A percentile compares a stretch with the other conserved stretches of the same genome.
phyloP scores from a whole-genome alignment of 2,888 invertebrate species.

The Volucella inanis region DNA sequence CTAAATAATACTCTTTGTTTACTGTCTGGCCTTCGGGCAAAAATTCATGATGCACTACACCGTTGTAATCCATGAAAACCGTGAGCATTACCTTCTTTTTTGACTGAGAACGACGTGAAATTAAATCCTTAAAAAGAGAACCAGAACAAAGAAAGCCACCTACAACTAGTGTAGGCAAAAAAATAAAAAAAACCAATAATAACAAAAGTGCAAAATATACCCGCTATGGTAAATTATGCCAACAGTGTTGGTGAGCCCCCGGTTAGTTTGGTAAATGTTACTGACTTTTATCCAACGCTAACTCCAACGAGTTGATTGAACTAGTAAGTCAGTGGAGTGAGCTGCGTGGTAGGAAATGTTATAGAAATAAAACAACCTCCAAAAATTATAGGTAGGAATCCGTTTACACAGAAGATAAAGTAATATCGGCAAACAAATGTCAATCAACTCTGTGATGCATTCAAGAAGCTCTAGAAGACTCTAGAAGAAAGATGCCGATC shows the following conservation, averaged over 20 bases:
- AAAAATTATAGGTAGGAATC: constrained; percentile 36
- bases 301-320: constrained; percentile 16
- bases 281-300: constrained; percentile 21
- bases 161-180: constrained; percentile 15
- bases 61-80: no score
- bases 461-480: constrained; percentile 34
- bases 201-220: constrained; percentile 10
- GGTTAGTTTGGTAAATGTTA: constrained; percentile 11
- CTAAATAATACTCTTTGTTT: no score
- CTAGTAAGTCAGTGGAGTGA: constrained; percentile 32
- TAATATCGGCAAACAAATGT: constrained; percentile 30
- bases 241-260: constrained; percentile 18
- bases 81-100: no score
- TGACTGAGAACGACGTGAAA: no score
- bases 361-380: not conserved
- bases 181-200: constrained; percentile 8
- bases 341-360: constrained; percentile 18
- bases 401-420: constrained; percentile 31
- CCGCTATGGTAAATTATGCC: not conserved
- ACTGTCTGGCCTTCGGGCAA: no score
- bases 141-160: constrained; percentile 5
- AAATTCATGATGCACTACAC: no score
- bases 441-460: constrained; percentile 29
- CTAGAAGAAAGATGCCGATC: constrained; percentile 37
- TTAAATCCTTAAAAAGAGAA: constrained; percentile 13